Percentiles rank a stretch among this genome's conserved stretches.
Evolutionary conservation across 2,797 vertebrate species (phyloP).

Genomic region (Mormyrops boulengeri): DNA sequence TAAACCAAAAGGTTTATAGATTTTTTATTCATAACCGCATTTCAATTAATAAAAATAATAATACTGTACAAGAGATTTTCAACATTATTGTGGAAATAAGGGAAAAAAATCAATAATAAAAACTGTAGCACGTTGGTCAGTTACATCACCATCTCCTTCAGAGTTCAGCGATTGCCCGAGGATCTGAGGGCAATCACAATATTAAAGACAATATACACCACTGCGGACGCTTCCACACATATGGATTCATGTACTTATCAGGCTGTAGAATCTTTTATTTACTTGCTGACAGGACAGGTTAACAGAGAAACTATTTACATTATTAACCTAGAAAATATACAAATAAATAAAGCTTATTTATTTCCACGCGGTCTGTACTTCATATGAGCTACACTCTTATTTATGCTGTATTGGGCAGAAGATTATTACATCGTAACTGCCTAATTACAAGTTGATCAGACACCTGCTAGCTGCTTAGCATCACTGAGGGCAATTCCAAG

Average conservation of each 20-base stretch:
- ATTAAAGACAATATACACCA: not conserved
- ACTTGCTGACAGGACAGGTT: not conserved
- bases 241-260: not conserved
- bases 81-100: not conserved
- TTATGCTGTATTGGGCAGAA: not conserved
- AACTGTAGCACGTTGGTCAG: not conserved
- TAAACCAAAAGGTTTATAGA: not conserved
- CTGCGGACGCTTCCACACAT: not conserved
- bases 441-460: not conserved
- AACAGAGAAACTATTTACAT: not conserved
- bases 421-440: not conserved
- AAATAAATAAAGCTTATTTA: not conserved
- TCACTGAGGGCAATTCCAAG: not conserved
- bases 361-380: not conserved
- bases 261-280: not conserved
- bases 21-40: not conserved
- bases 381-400: not conserved
- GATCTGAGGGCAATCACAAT: not conserved
- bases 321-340: not conserved
- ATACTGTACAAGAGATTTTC: not conserved
- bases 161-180: not conserved
- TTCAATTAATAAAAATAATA: not conserved
- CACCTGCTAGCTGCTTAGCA: not conserved
- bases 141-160: not conserved
- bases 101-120: not conserved